Evolutionary conservation across 2,113 vertebrate species (phyloP), one percentile per base, ranked within the genome.

Genomic region (Lichenostomus cassidix): DNA sequence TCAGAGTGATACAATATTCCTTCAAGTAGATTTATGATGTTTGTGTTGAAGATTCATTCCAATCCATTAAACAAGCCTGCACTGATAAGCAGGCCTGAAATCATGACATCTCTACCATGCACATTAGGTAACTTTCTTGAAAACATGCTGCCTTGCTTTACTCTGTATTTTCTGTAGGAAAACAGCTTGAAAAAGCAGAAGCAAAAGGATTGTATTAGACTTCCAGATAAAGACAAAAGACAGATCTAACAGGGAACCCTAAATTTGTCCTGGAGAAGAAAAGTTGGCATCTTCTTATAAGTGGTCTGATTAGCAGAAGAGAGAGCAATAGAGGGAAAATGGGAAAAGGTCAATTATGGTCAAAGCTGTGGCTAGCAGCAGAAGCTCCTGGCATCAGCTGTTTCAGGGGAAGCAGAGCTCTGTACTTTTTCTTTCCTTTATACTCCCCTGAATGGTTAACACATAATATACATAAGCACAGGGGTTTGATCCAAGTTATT

Each of bases 321-420:
- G 18, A 12, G 73, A 39, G 14, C 28, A 87, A 52, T 11, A 62
- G 15, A 50, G 52, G 52, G 29, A 90, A 84, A 70, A 29, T 5
- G 7, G 7, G 4, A 53, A 67, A 87, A 65, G 13, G 5, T 29
- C 0, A 0, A 8, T 59, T 62, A 37, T 9, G 29, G 33, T 11
- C 22, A 11, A 67, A 49, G 18, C 33, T 9, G 22, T 22, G 17
- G 16, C 12, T 50, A 74, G 28, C 11, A 52, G 37, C 63, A 89
- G 60, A 64, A 77, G 31, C 4, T 92, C 24, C 21, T 27, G 60
- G 11, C 20, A 77, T 31, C 15, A 64, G 9, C 13, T 60, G 10
- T 37, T 69, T 69, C 47, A 75, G 19, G 12, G 13, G 25, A 88
- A 70, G 25, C 20, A 71, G 24, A 63, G 25, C 11, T 68, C 24